Conservation (phyloP, 2,888 invertebrate genomes). For the Nasonia oneida region DNA sequence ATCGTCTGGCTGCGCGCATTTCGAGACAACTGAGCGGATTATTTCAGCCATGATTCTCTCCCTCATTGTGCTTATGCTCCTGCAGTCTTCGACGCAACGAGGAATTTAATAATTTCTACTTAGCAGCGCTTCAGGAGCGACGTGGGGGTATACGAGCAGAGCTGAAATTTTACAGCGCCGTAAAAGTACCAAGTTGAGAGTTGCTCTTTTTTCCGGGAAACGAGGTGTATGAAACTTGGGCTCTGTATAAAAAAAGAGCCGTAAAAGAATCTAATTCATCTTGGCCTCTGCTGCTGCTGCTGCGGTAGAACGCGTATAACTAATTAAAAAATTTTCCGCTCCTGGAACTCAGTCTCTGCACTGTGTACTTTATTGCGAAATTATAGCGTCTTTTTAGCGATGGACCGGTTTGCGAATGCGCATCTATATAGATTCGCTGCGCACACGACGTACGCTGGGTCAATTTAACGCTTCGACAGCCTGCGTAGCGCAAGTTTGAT, state of each 20-base stretch:
- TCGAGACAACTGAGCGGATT: background rate
- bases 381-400: background rate
- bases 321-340: conserved; percentile 31
- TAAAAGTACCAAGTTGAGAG: conserved; percentile 22
- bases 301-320: background rate
- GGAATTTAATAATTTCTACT: conserved; percentile 1
- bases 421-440: background rate
- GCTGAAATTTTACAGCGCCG: conserved; percentile 32
- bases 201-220: conserved; percentile 12
- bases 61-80: background rate
- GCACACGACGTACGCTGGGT: background rate
- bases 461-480: background rate
- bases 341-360: background rate
- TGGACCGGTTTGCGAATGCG: background rate
- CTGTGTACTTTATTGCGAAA: background rate
- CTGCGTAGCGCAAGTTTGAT: background rate
- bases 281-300: background rate
- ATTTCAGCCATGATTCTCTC: background rate
- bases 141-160: background rate
- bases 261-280: conserved; percentile 32
- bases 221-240: background rate
- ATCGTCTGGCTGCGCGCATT: background rate
- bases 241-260: background rate
- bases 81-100: background rate
- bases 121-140: background rate